Percentiles rank a stretch among this genome's conserved stretches.
phyloP scores from a whole-genome alignment of 2,113 vertebrate genomes.

The Gasterosteus aculeatus region DNA sequence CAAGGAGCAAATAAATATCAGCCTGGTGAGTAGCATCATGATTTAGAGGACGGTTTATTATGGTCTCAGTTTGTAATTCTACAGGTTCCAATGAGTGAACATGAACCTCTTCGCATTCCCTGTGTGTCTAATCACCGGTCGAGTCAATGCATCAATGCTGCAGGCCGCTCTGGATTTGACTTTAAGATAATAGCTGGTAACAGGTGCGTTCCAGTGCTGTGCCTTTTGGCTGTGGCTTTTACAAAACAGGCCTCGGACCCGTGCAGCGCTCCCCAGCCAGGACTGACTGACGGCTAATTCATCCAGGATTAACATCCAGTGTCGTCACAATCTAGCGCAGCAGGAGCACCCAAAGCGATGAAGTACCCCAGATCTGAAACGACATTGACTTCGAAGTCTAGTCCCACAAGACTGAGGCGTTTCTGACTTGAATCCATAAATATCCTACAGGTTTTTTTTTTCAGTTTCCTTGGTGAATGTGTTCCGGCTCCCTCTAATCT shows the following conservation, averaged over 20 bases:
- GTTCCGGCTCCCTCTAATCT: conserved; percentile 5
- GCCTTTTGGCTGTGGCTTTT: too few species aligned
- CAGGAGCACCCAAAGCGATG: conserved; percentile 31
- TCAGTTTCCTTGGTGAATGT: background rate
- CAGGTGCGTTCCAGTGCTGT: background rate
- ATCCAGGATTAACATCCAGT: background rate
- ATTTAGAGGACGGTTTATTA: background rate
- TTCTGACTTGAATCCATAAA: conserved; percentile 36
- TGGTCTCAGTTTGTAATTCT: background rate
- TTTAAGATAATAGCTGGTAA: background rate
- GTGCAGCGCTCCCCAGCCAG: background rate
- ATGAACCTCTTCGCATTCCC: background rate
- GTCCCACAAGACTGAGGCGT: background rate
- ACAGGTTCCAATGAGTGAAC: background rate
- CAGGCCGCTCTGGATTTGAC: background rate
- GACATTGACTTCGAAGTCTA: background rate
- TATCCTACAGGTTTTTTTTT: conserved; percentile 4
- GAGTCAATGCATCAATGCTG: background rate
- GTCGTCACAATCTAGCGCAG: conserved; percentile 9
- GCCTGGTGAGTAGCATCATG: background rate
- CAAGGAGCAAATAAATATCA: background rate
- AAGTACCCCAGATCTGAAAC: conserved; percentile 8
- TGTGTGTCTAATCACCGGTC: background rate
- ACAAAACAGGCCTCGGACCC: background rate
- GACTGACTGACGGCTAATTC: conserved; percentile 12